phyloP scores from a whole-genome alignment of 2,888 invertebrate genomes.

The Hemistola chrysoprasaria region DNA sequence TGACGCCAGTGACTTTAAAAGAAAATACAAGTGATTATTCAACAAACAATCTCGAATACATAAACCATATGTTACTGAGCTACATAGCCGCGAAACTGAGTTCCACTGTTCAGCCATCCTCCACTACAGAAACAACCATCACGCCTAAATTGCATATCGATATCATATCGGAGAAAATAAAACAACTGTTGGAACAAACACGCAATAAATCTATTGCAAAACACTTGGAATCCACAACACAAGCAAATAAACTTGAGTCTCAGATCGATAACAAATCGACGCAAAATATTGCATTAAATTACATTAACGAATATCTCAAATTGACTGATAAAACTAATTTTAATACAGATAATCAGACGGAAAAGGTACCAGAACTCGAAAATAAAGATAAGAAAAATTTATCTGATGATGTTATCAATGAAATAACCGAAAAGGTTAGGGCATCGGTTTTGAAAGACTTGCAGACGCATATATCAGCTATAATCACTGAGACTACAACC shows the following conservation, averaged over 20 bases:
- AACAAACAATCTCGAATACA: slow-evolving; percentile 1
- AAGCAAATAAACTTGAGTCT: background rate
- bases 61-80: slow-evolving; percentile 1
- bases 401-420: slow-evolving; percentile 6
- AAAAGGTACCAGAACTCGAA: too few relatives aligned
- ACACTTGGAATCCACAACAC: background rate
- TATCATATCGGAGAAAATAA: slow-evolving; percentile 5
- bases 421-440: slow-evolving; percentile 13
- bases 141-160: slow-evolving; percentile 2
- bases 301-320: background rate
- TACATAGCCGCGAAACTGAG: background rate
- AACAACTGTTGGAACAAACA: background rate
- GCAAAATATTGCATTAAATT: background rate
- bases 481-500: slow-evolving; percentile 3
- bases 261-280: background rate
- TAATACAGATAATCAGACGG: too few relatives aligned
- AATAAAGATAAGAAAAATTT: slow-evolving; percentile 1
- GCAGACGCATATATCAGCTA: slow-evolving; percentile 4
- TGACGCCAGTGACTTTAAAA: background rate
- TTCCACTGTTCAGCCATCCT: background rate
- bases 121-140: slow-evolving; percentile 1
- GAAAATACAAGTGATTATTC: background rate
- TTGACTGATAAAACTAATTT: too few relatives aligned
- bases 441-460: slow-evolving; percentile 11
- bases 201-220: too few relatives aligned